Base-by-base conservation (phyloP, 2,113 vertebrate species). In the Rana temporaria region DNA sequence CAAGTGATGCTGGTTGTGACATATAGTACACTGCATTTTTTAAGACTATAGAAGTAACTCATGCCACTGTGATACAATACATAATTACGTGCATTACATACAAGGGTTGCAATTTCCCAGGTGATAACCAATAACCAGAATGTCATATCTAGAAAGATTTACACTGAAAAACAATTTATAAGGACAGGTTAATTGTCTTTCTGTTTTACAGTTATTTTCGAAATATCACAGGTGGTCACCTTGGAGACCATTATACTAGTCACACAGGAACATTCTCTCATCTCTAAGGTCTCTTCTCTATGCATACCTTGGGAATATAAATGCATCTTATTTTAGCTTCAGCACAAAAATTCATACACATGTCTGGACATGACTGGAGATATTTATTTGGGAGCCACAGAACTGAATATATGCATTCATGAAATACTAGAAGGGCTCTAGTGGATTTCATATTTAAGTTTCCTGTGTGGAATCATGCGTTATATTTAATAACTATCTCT, bases 171-270 rank as follows among this genome's bases (percentile, higher is more conserved):
- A 22, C 52, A 55, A 71, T 57, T 57, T 2, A 72, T 26, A 57
- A 30, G 24, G 70, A 26, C 48, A 56, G 18, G 48, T 53, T 71
- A 71, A 72, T 72, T 72, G 70, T 72, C 20, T 53, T 71, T 71
- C 52, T 32, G 70, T 18, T 72, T 56, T 57, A 72, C 22, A 72
- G 48, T 30, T 72, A 24, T 30, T 30, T 19, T 32, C 24, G 6
- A 30, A 72, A 72, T 72, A 22, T 72, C 70, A 56, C 53, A 9
- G 15, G 18, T 11, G 70, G 42, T 71, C 68, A 71, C 68, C 68
- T 71, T 71, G 48, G 68, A 71, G 68, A 71, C 20, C 22, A 53
- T 71, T 26, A 71, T 19, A 53, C 7, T 22, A 55, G 22, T 30
- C 20, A 20, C 26, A 55, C 48, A 24, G 4, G 16, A 19, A 16